These are phyloP conservation scores for Caenorhabditis latens DNA, from an alignment of 1,140 invertebrate species.

Conservation along the genomic window DNA sequence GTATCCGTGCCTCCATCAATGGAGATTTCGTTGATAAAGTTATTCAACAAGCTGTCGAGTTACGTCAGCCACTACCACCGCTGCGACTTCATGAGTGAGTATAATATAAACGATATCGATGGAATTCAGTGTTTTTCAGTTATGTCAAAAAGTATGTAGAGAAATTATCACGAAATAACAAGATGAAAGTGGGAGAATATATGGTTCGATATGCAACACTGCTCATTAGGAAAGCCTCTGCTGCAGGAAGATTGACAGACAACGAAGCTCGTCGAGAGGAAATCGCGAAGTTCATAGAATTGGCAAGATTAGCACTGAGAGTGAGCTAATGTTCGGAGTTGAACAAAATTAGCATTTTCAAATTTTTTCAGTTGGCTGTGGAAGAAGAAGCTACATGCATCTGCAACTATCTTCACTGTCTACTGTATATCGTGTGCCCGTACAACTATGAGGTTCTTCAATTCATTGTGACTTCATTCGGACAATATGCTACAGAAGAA, in stretches of 20 bases:
- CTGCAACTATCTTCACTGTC: slow-evolving; percentile 37
- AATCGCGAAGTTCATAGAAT: slow-evolving; percentile 19
- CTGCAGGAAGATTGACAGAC: neutral
- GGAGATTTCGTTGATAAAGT: slow-evolving; percentile 14
- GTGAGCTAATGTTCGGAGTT: neutral
- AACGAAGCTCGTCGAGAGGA: slow-evolving; percentile 16
- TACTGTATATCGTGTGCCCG: neutral
- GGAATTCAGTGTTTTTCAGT: neutral
- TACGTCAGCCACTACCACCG: neutral
- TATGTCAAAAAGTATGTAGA: slow-evolving; percentile 32
- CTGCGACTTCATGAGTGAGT: slow-evolving; percentile 30
- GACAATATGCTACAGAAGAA: slow-evolving; percentile 10
- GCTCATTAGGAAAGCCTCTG: slow-evolving; percentile 22
- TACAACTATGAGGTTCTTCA: slow-evolving; percentile 49
- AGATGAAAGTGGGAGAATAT: slow-evolving; percentile 20
- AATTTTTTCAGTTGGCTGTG: neutral
- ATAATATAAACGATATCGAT: no score
- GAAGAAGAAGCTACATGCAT: slow-evolving; percentile 29
- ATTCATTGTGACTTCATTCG: slow-evolving; percentile 29
- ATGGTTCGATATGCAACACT: slow-evolving; percentile 30
- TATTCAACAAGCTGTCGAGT: slow-evolving; percentile 3
- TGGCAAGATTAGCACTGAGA: slow-evolving; percentile 4
- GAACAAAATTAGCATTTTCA: neutral
- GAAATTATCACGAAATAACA: neutral
- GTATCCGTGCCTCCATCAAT: neutral